Conservation (phyloP, 2,888 invertebrate species). For the Euzetes globulus region DNA sequence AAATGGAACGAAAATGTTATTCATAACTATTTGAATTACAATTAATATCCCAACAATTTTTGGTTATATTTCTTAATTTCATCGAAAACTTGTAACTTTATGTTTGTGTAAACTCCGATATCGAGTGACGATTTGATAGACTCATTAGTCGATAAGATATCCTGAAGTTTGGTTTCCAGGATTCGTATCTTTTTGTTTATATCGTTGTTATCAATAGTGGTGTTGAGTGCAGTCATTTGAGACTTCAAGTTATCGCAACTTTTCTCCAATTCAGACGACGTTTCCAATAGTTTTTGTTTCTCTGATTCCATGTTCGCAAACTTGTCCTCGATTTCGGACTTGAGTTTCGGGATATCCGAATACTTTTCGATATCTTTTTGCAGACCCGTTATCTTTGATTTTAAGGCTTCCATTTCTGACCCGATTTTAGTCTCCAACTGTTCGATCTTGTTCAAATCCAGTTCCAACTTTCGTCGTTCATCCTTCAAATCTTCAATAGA, state of each 20-base stretch:
- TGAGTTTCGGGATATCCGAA: conserved; percentile 34
- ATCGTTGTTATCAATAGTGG: conserved; percentile 32
- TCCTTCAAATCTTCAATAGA: conserved; percentile 21
- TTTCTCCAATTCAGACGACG: neutral
- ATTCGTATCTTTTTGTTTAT: conserved; percentile 12
- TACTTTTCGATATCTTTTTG: conserved; percentile 32
- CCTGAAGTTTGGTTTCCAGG: conserved; percentile 31
- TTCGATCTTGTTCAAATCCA: conserved; percentile 36
- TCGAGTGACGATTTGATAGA: conserved; percentile 23
- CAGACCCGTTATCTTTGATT: conserved; percentile 23
- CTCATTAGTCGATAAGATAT: conserved; percentile 30
- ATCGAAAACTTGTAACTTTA: conserved; percentile 34
- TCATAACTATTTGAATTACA: neutral
- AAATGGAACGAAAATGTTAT: neutral
- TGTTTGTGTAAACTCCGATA: conserved; percentile 18
- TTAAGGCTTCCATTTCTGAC: conserved; percentile 31
- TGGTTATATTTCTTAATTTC: conserved; percentile 37
- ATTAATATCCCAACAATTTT: conserved; percentile 35
- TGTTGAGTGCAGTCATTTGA: neutral
- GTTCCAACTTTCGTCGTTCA: conserved; percentile 35
- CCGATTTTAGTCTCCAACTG: conserved; percentile 34
- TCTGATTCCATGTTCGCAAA: neutral
- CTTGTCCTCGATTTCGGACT: conserved; percentile 31
- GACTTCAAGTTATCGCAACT: conserved; percentile 4
- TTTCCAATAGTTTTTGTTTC: neutral